Percentiles rank a stretch among this genome's conserved stretches.
These are phyloP conservation scores for Macrobrachium rosenbergii DNA, from an alignment of 1,140 invertebrate genomes.

Conservation along the genomic window DNA sequence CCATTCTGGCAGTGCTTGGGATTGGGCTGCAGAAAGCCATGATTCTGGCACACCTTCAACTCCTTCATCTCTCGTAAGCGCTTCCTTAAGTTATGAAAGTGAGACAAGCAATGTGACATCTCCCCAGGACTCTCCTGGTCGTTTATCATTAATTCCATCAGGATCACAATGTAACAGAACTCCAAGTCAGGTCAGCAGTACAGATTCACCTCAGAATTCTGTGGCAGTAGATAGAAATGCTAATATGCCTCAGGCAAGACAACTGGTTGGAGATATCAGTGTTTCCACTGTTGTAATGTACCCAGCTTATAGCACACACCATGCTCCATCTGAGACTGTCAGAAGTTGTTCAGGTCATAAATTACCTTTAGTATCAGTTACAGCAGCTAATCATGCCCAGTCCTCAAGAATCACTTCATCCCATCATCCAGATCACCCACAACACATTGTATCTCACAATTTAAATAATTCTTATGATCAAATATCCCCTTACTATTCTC, in stretches of 20 bases:
- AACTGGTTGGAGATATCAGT: neutral
- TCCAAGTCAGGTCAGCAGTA: neutral
- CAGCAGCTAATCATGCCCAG: neutral
- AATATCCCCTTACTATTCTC: neutral
- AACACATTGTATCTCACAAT: neutral
- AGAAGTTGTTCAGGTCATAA: too few relatives aligned
- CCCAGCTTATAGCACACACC: neutral
- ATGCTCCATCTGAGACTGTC: too few relatives aligned
- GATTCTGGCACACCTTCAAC: constrained; percentile 52
- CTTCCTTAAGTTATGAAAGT: constrained; percentile 61
- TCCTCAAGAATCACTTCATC: neutral
- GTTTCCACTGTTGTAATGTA: neutral
- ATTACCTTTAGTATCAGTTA: too few relatives aligned
- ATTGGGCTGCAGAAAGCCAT: constrained; percentile 50
- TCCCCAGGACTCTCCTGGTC: constrained; percentile 55
- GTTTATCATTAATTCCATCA: constrained; percentile 13
- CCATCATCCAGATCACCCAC: neutral
- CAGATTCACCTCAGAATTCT: neutral
- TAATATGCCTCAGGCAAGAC: neutral
- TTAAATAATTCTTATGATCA: neutral
- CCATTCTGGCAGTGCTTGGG: constrained; percentile 48
- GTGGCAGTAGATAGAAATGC: neutral
- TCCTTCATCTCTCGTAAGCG: constrained; percentile 52
- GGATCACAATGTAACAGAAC: neutral
- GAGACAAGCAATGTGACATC: constrained; percentile 58